Base-by-base conservation (phyloP, 2,888 invertebrate genomes). In the Oegoconia quadripuncta region DNA sequence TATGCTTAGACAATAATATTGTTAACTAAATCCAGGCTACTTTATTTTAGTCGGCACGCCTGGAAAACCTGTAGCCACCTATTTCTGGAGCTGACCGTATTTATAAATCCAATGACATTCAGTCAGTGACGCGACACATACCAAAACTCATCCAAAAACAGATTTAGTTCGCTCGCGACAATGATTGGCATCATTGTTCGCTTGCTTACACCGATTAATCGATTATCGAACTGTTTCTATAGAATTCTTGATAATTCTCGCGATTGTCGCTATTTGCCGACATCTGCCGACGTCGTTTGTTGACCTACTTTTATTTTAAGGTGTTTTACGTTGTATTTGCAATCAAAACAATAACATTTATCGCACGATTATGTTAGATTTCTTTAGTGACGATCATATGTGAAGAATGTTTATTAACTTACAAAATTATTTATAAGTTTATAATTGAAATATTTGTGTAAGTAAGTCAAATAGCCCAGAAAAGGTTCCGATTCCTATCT, bases 51-150 rank as follows among this genome's bases (percentile, higher is more conserved):
- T 79, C 86, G 78, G 80, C 72, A 75, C 81, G 88, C 87, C 88
- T 88, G 88, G 88, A 88, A 88, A 88, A 88, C 84, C 84, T 84
- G 86, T 84, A 80, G 83, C 87, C 70, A 82, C 87, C 88, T 88
- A 88, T 88, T 88, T 88, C 88, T 88, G 87, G 88, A 87, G 88
- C 88, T 88, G 87, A 82, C 78, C 73, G 74, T 88, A 88, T 88
- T 88, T 88, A 87, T 88, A 88, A 82, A 86, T 80, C 84, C 83
- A 86, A 86, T 87, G 87, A 87, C 87, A 87, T 86, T 86, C 83
- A 75, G 70, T 74, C 73, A 73, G 79, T 83, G 86, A 83, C 87
- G 82, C 75, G 81, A 54, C 80, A 81, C 86, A 84, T 86, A 83
- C 86, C 84, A 83, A 86, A 83, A 83, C 78, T 73, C 82, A 83